Base-by-base conservation (phyloP, 2,888 invertebrate genomes). In the Cataglyphis livida region DNA sequence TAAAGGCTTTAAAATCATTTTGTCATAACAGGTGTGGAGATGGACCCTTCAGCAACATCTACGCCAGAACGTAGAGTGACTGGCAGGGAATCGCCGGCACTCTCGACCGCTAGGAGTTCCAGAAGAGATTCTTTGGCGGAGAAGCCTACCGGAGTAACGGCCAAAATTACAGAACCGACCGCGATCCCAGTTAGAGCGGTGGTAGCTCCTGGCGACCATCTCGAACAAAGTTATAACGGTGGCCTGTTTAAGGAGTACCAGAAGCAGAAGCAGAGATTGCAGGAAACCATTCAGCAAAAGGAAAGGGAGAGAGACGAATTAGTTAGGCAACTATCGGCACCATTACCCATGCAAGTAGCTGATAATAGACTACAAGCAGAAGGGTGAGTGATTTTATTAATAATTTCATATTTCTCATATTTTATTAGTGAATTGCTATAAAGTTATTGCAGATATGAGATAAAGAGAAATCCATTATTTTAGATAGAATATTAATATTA, bases 231-330 rank as follows among this genome's bases (percentile, higher is more conserved):
- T 84, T 96, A 95, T 91, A 95, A 95, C 92, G 96, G 97, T 68
- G 98, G 98, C 92, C 95, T 98, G 82, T 96, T 97, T 90, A 97
- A 97, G 92, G 97, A 98, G 93, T 98, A 97, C 93, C 98, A 98
- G 94, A 96, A 97, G 89, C 97, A 97, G 91, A 97, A 97, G 92
- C 97, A 97, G 93, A 96, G 96, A 86, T 93, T 96, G 81, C 96
- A 96, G 91, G 96, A 96, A 88, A 95, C 96, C 48, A 93, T 96
- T 87, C 95, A 95, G 41, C 92, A 95, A 59, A 95, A 95, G 86
- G 96, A 96, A 87, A 94, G 94, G 82, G 95, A 96, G 90, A 92
- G 96, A 76, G 96, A 96, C 85, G 96, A 96, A 88, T 93, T 96
- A 62, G 93, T 96, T 73, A 94, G 95, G 81, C 95, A 95, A 87